A percentile compares a stretch with the other conserved stretches of the same genome.
phyloP scores from a whole-genome alignment of 2,888 invertebrate genomes.

The Yponomeuta plumbellus region DNA sequence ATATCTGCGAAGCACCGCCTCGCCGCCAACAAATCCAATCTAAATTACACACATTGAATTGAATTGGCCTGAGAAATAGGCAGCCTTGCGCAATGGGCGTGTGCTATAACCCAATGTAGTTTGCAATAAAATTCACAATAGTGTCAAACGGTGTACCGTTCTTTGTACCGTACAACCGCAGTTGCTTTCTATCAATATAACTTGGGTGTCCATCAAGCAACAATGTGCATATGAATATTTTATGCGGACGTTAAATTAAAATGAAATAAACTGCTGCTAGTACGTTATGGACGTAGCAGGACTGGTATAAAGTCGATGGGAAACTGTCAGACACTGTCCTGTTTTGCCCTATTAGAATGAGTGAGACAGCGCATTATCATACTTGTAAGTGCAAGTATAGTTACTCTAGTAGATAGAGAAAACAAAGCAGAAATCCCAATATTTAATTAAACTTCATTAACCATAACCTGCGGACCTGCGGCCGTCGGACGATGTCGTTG shows the following conservation, averaged over 20 bases:
- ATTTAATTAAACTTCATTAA: too few relatives aligned
- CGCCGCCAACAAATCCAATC: background rate
- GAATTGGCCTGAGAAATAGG: background rate
- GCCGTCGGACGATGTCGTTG: too few relatives aligned
- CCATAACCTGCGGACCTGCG: too few relatives aligned
- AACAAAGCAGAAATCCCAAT: too few relatives aligned
- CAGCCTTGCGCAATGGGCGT: background rate
- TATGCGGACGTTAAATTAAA: background rate
- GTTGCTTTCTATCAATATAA: slow-evolving; percentile 1
- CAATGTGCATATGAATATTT: background rate
- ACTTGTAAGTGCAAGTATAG: too few relatives aligned
- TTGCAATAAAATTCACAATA: background rate
- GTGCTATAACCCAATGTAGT: background rate
- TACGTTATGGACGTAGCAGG: too few relatives aligned
- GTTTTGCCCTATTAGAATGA: too few relatives aligned
- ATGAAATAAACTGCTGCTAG: background rate
- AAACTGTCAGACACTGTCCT: too few relatives aligned
- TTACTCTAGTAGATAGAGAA: too few relatives aligned
- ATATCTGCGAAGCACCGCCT: background rate
- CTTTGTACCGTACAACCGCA: background rate
- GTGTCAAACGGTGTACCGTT: slow-evolving; percentile 1
- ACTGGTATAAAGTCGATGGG: too few relatives aligned
- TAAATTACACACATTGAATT: background rate
- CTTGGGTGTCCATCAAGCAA: background rate
- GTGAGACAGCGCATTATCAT: too few relatives aligned